phyloP scores from a whole-genome alignment of 1,140 invertebrate genomes.

The Trichonephila inaurata region DNA sequence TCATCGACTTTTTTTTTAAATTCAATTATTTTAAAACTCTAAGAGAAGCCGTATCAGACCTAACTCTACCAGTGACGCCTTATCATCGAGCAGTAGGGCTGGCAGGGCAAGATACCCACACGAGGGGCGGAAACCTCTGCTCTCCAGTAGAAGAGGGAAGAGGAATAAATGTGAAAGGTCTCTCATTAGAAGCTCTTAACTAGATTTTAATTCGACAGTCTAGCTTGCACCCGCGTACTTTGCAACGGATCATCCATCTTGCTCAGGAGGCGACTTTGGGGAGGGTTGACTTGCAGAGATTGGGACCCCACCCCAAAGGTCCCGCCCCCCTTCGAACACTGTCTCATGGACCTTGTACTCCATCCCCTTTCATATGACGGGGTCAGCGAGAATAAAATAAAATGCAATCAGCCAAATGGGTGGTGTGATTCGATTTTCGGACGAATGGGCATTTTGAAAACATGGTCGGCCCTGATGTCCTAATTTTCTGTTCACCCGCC shows the following conservation, averaged over 20 bases:
- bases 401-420: constrained; percentile 67
- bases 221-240: background rate
- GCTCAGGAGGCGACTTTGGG: constrained; percentile 3
- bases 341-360: background rate
- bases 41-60: no score
- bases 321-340: background rate
- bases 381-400: constrained; percentile 49
- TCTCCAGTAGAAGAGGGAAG: background rate
- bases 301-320: background rate
- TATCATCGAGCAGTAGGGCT: background rate
- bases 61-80: no score
- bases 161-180: constrained; percentile 16
- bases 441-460: constrained; percentile 39
- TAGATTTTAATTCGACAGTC: constrained; percentile 63
- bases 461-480: background rate
- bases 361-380: background rate
- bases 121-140: constrained; percentile 23
- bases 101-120: background rate
- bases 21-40: no score
- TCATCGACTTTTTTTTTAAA: no score
- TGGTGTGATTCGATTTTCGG: constrained; percentile 65
- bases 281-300: constrained; percentile 1
- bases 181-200: constrained; percentile 68
- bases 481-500: background rate
- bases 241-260: constrained; percentile 52